These are phyloP conservation scores for Cyclina sinensis DNA, from an alignment of 1,140 invertebrate genomes.

Conservation along the genomic window DNA sequence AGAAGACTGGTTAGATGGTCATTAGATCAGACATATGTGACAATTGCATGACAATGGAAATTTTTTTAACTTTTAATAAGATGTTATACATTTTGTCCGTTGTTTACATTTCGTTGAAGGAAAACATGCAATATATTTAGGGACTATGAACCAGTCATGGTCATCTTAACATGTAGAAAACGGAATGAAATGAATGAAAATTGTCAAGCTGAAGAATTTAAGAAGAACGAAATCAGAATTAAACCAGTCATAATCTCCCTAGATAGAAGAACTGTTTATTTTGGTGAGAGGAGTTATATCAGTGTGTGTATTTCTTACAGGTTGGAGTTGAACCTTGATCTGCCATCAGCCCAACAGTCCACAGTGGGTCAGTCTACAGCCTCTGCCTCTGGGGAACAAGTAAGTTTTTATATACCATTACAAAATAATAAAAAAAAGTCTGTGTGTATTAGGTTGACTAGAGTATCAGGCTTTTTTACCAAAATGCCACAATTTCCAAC, in stretches of 20 bases:
- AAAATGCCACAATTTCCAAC: too few relatives aligned
- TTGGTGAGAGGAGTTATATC: not conserved
- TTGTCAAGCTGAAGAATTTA: not conserved
- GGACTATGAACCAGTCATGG: not conserved
- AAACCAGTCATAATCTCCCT: not conserved
- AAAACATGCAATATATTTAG: too few relatives aligned
- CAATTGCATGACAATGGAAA: too few relatives aligned
- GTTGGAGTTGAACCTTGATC: slow-evolving; percentile 98
- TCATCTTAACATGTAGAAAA: not conserved
- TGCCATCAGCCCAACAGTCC: slow-evolving; percentile 94
- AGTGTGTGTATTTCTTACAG: slow-evolving; percentile 88
- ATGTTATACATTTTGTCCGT: too few relatives aligned
- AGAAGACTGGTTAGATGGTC: too few relatives aligned
- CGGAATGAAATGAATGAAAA: not conserved
- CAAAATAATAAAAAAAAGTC: too few relatives aligned
- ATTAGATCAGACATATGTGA: too few relatives aligned
- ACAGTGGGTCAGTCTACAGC: slow-evolving; percentile 87
- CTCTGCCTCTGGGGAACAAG: slow-evolving; percentile 85
- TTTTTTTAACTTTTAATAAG: too few relatives aligned
- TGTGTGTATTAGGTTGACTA: too few relatives aligned
- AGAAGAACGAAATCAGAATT: not conserved
- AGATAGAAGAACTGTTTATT: not conserved
- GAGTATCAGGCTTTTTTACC: too few relatives aligned
- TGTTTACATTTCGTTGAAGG: too few relatives aligned
- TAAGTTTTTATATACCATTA: slow-evolving; percentile 70